Percentiles rank a stretch among this genome's conserved stretches.
Evolutionary conservation across 2,113 vertebrate genomes (phyloP).

Genomic region (Rallus limicola): DNA sequence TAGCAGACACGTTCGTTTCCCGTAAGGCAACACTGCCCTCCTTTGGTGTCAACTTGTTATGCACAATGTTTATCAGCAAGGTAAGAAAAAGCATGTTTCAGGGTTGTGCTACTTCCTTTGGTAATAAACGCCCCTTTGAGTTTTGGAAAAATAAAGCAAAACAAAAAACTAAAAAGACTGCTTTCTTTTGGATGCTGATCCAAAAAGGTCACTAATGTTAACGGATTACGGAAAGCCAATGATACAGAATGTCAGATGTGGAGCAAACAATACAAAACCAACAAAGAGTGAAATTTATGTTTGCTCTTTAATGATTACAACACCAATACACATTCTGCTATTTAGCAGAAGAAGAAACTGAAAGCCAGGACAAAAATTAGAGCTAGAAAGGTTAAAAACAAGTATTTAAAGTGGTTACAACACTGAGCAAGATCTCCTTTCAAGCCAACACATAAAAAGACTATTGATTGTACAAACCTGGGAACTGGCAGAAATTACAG

Average conservation of each 20-base stretch:
- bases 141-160: not conserved
- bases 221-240: fast-evolving
- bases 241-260: fast-evolving
- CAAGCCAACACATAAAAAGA: not conserved
- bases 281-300: fast-evolving
- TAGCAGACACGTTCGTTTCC: not conserved
- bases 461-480: fast-evolving
- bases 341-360: not conserved
- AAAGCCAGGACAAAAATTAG: not conserved
- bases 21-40: constrained; percentile 43
- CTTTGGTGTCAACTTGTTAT: not conserved
- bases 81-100: not conserved
- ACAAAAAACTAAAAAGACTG: not conserved
- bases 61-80: not conserved
- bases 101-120: not conserved
- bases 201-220: not conserved
- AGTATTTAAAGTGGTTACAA: not conserved
- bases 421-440: not conserved
- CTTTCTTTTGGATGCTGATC: not conserved
- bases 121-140: fast-evolving
- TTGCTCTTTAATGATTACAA: not conserved
- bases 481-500: not conserved
- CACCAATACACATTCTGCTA: not conserved
- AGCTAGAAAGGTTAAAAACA: not conserved
- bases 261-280: not conserved